Evolutionary conservation across 2,113 vertebrate genomes (phyloP).

Genomic region (Picathartes gymnocephalus): DNA sequence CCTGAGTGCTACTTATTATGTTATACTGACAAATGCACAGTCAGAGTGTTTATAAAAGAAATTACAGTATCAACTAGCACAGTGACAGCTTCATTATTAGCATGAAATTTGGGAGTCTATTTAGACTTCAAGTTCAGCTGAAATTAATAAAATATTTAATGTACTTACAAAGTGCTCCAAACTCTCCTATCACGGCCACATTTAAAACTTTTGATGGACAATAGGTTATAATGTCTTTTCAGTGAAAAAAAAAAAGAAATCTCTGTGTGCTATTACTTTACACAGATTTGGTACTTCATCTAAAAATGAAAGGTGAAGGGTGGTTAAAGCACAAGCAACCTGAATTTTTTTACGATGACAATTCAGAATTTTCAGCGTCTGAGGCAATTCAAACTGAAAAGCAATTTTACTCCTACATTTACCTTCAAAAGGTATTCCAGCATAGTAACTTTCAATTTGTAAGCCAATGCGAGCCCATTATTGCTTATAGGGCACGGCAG

Average conservation of each 20-base stretch:
- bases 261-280: background rate
- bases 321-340: background rate
- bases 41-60: background rate
- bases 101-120: background rate
- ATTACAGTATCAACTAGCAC: background rate
- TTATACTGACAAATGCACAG: background rate
- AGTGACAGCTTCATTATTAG: background rate
- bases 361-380: constrained; percentile 37
- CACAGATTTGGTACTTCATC: background rate
- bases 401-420: constrained; percentile 30
- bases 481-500: background rate
- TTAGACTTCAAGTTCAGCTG: background rate
- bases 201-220: background rate
- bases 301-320: background rate
- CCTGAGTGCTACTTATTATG: background rate
- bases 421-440: background rate
- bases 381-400: constrained; percentile 33
- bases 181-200: background rate
- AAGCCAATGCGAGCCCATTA: background rate
- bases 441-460: constrained; percentile 7
- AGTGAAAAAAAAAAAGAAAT: background rate
- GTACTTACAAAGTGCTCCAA: background rate
- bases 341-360: constrained; percentile 25
- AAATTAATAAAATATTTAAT: background rate
- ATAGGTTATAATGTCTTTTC: background rate